A percentile compares a stretch with the other conserved stretches of the same genome.
phyloP scores from a whole-genome alignment of 2,797 vertebrate species.

The Danio kyathit region DNA sequence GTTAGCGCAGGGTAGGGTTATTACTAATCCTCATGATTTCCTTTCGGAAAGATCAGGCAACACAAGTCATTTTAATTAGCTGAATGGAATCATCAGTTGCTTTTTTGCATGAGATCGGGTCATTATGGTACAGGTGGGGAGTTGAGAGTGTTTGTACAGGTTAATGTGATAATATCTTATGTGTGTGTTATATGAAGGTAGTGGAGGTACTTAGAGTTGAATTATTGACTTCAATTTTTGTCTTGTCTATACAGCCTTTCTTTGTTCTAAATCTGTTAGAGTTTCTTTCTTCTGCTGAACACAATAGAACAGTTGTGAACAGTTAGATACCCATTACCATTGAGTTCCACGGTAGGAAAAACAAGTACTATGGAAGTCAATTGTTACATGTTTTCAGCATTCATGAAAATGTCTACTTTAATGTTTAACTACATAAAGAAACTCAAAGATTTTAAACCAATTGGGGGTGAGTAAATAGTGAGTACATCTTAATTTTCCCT shows the following conservation, averaged over 20 bases:
- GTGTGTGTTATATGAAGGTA: not conserved
- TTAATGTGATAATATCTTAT: not conserved
- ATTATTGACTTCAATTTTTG: not conserved
- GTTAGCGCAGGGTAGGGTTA: constrained; percentile 27
- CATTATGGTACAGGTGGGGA: not conserved
- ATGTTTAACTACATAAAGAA: too few relatives aligned
- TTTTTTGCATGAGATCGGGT: constrained; percentile 19
- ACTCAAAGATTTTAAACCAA: too few relatives aligned
- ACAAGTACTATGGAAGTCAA: too few relatives aligned
- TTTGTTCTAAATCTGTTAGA: too few relatives aligned
- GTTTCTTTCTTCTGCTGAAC: too few relatives aligned
- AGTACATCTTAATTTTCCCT: too few relatives aligned
- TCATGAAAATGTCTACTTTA: too few relatives aligned
- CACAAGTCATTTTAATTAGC: constrained; percentile 28
- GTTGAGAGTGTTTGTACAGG: not conserved
- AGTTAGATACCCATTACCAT: rapidly evolving
- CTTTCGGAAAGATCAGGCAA: constrained; percentile 31
- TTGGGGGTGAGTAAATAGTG: too few relatives aligned
- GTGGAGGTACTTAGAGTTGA: not conserved
- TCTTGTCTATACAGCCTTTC: too few relatives aligned
- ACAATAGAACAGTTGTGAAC: too few relatives aligned
- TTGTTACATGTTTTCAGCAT: too few relatives aligned
- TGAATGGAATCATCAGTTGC: constrained; percentile 38
- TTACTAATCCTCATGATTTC: constrained; percentile 44
- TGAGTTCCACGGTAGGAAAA: too few relatives aligned